A percentile compares a stretch with the other conserved stretches of the same genome.
Evolutionary conservation across 2,888 invertebrate genomes (phyloP).

Genomic region (Molorchus minor): DNA sequence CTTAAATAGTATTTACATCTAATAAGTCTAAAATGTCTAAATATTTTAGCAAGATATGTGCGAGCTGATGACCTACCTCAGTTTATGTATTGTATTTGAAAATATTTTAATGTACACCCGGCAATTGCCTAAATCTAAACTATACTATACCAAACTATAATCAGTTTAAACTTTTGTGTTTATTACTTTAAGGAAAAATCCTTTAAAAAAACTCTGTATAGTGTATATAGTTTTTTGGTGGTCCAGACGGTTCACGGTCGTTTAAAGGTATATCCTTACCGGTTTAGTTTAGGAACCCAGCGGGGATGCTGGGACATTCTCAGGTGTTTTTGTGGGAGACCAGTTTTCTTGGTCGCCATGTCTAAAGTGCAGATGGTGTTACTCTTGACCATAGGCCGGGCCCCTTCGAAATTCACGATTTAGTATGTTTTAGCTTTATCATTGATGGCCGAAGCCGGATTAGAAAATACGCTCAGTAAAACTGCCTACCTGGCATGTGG

Average conservation of each 20-base stretch:
- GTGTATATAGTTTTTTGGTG: slow-evolving; percentile 24
- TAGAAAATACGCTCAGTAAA: too few relatives aligned
- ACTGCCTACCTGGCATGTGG: too few relatives aligned
- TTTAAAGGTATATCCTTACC: slow-evolving; percentile 42
- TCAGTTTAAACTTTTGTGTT: too few relatives aligned
- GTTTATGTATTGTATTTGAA: background rate
- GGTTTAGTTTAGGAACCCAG: slow-evolving; percentile 43
- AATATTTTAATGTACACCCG: background rate
- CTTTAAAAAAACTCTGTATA: background rate
- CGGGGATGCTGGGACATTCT: slow-evolving; percentile 55
- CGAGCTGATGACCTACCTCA: background rate
- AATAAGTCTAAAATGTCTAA: too few relatives aligned
- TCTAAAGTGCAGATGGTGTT: slow-evolving; percentile 40
- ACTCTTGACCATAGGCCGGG: slow-evolving; percentile 36
- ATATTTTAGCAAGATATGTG: background rate
- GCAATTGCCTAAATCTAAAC: background rate
- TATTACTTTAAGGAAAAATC: background rate
- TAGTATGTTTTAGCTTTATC: too few relatives aligned
- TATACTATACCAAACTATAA: background rate
- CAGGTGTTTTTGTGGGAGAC: slow-evolving; percentile 52
- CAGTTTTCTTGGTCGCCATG: slow-evolving; percentile 43
- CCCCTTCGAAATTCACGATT: too few relatives aligned
- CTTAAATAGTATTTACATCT: too few relatives aligned
- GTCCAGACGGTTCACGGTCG: slow-evolving; percentile 32
- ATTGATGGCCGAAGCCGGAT: too few relatives aligned